Evolutionary conservation across 1,140 invertebrate species (phyloP).

Genomic region (Paraescarpia echinospica): DNA sequence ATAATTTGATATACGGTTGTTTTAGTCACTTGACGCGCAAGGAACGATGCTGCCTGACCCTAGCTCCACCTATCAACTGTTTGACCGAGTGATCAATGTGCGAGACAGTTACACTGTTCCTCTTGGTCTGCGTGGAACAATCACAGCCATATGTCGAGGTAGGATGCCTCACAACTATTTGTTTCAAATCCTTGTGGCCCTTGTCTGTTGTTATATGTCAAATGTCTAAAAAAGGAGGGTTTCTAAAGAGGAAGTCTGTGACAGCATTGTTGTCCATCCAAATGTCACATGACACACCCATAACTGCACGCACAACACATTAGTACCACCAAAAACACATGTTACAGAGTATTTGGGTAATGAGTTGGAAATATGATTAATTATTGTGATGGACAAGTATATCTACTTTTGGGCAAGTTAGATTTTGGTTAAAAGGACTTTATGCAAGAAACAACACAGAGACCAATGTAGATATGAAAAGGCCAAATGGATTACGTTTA

Average conservation of each 20-base stretch:
- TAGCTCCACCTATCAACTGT: constrained; percentile 67
- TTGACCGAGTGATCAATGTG: constrained; percentile 82
- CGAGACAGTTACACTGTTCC: constrained; percentile 75
- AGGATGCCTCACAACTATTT: not conserved
- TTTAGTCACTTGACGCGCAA: constrained; percentile 46
- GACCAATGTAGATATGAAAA: no score
- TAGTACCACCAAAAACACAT: no score
- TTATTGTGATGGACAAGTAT: not conserved
- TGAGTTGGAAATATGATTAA: not conserved
- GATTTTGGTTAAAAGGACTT: not conserved
- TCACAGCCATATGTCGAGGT: constrained; percentile 67
- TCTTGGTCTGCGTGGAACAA: constrained; percentile 77
- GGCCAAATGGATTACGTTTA: no score
- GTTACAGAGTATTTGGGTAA: no score
- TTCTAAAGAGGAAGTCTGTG: no score
- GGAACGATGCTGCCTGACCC: constrained; percentile 64
- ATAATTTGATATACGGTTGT: constrained; percentile 11
- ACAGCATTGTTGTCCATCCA: no score
- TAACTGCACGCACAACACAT: no score
- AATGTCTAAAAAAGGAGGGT: no score
- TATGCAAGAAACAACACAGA: no score
- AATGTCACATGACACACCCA: not conserved
- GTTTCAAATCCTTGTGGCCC: not conserved
- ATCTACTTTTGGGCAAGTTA: not conserved
- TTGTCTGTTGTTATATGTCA: not conserved